Evolutionary conservation across 2,888 invertebrate species (phyloP), one percentile per base, ranked within the genome.

Genomic region (Thymelicus sylvestris): DNA sequence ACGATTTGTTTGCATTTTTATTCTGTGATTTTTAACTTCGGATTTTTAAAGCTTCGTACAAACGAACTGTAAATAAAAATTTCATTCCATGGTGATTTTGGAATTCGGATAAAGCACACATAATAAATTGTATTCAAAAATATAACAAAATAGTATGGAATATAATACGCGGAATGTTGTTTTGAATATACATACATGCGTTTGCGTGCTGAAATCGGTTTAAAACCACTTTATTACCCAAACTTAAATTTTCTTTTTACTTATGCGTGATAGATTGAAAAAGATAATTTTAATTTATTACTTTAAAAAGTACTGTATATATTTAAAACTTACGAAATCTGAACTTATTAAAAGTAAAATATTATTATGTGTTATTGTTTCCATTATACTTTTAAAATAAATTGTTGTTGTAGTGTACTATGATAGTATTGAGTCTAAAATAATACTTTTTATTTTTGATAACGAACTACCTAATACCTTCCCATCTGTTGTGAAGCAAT

Each of bases 241-340:
- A 48, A 50, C 39, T 59, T 39, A 38, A 59, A 59, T 59, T 55
- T 55, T 24, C 13, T 41, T 67, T 67, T 39, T 41, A 50, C 60
- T 50, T 61, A 52, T 67, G 61, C 67, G 67, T 67, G 61, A 61
- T 50, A 67, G 67, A 67, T 67, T 67, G 19, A 61, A 61, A 52
- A 8, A 67, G 67, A 61, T 67, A 41, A 67, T 41, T 24, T 48
- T 52, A 24, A 52, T 61, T 39, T 48, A 67, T 61, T 15, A 41
- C 50, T 57, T 48, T 67, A 60, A 67, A 67, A 61, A 48, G 47
- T 59, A n/a, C 44, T 24, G 10, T 24, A 19, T 15, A 19, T 52
- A 0, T 52, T 15, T 52, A 15, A 15, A 52, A 3, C 15, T 52
- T 52, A 19, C 15, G 15, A 15, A 52, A 52, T 52, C 8, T 52